Conservation (phyloP, 2,888 invertebrate species). For the Callosobruchus maculatus region DNA sequence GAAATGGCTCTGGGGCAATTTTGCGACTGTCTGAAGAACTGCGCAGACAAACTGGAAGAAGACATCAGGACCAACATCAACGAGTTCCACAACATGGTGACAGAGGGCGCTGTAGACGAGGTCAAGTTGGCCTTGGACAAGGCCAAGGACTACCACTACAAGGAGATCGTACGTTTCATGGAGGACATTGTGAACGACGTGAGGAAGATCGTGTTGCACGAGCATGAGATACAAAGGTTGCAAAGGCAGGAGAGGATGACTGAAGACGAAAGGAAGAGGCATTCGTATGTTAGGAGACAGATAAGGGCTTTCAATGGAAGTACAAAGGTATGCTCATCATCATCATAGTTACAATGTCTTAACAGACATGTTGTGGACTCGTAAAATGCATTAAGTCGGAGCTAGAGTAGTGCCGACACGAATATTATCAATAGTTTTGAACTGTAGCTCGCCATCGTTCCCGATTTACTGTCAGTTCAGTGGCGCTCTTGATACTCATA, state of each 20-base stretch:
- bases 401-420: no score
- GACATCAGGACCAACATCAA: slow-evolving; percentile 25
- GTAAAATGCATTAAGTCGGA: no score
- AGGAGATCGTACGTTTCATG: slow-evolving; percentile 27
- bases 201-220: slow-evolving; percentile 24
- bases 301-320: slow-evolving; percentile 21
- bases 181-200: slow-evolving; percentile 23
- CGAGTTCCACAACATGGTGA: slow-evolving; percentile 19
- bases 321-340: no score
- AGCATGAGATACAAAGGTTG: slow-evolving; percentile 22
- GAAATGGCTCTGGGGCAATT: slow-evolving; percentile 16
- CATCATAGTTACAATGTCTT: no score
- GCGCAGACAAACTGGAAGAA: slow-evolving; percentile 25
- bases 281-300: slow-evolving; percentile 28
- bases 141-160: slow-evolving; percentile 31
- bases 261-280: slow-evolving; percentile 20
- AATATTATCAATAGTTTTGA: no score
- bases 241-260: slow-evolving; percentile 4
- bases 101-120: slow-evolving; percentile 15
- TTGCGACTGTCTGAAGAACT: slow-evolving; percentile 21
- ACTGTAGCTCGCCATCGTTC: no score
- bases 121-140: slow-evolving; percentile 24
- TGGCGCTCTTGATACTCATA: no score
- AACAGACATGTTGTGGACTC: no score
- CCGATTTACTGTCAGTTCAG: no score